phyloP scores from a whole-genome alignment of 2,797 vertebrate species.

The Gambusia yucatana region DNA sequence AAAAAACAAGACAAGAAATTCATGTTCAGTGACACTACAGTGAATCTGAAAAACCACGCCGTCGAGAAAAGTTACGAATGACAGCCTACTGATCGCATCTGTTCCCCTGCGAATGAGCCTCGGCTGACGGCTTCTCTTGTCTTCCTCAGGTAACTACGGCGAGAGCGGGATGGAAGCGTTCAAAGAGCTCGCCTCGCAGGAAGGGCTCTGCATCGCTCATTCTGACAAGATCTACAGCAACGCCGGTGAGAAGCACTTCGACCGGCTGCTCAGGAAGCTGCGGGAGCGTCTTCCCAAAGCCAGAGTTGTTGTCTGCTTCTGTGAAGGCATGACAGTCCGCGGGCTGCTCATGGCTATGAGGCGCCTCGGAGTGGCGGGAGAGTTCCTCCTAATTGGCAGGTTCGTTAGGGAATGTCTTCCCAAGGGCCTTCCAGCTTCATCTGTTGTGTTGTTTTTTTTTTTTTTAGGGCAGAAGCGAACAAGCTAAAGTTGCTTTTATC shows the following conservation, averaged over 20 bases:
- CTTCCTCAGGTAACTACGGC: constrained; percentile 91
- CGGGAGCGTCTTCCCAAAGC: constrained; percentile 94
- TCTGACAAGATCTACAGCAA: constrained; percentile 99
- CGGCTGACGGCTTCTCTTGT: constrained; percentile 39
- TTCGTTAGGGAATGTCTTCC: constrained; percentile 51
- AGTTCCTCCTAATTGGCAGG: constrained; percentile 95
- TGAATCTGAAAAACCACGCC: neutral
- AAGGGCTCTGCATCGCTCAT: constrained; percentile 94
- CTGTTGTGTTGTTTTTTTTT: neutral
- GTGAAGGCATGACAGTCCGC: constrained; percentile 97
- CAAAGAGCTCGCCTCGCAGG: constrained; percentile 94
- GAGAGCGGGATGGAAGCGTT: constrained; percentile 99
- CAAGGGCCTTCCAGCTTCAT: constrained; percentile 9
- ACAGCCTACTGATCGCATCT: neutral
- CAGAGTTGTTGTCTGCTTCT: constrained; percentile 96
- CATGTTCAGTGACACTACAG: constrained; percentile 3
- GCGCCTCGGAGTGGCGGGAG: constrained; percentile 89
- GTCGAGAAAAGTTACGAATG: constrained; percentile 10
- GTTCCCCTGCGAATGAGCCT: constrained; percentile 4
- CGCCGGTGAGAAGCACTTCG: constrained; percentile 94
- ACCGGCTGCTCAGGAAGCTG: constrained; percentile 93
- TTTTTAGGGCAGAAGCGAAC: constrained; percentile 2
- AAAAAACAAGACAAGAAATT: neutral
- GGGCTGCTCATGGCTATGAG: constrained; percentile 95
- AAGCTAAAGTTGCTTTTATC: constrained; percentile 1